Conservation (phyloP, 2,113 vertebrate species). For the Charadrius vociferus region DNA sequence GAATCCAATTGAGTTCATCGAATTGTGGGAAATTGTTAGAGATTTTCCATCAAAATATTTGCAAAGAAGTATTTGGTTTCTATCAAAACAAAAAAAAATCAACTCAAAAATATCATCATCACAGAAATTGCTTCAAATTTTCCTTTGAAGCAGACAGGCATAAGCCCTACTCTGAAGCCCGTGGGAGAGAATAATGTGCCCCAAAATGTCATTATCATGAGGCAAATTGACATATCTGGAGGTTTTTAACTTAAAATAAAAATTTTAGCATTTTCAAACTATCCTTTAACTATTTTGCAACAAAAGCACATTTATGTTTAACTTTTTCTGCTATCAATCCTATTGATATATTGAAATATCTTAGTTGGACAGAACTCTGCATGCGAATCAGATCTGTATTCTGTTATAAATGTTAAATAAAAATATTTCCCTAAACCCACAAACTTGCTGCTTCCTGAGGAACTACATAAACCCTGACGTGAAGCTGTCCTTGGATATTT, state of each 20-base stretch:
- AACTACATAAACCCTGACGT: neutral
- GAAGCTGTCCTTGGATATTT: conserved; percentile 15
- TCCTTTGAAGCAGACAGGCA: neutral
- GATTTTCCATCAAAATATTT: conserved; percentile 29
- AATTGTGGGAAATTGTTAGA: neutral
- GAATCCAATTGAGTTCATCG: neutral
- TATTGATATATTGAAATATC: neutral
- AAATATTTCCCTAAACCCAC: neutral
- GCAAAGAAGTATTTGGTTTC: neutral
- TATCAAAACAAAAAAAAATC: neutral
- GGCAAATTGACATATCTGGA: neutral
- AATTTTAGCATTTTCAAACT: neutral
- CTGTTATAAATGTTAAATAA: neutral
- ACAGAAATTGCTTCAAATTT: neutral
- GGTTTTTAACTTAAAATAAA: neutral
- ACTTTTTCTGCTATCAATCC: neutral
- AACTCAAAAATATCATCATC: neutral
- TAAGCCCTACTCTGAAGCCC: neutral
- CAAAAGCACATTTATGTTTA: neutral
- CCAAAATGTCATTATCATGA: neutral
- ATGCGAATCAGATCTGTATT: neutral
- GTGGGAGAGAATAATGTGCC: neutral
- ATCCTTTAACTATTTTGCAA: neutral
- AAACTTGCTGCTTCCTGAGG: neutral
- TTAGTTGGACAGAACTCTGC: neutral